Evolutionary conservation across 2,888 invertebrate genomes (phyloP).

Genomic region (Microplitis manilae): DNA sequence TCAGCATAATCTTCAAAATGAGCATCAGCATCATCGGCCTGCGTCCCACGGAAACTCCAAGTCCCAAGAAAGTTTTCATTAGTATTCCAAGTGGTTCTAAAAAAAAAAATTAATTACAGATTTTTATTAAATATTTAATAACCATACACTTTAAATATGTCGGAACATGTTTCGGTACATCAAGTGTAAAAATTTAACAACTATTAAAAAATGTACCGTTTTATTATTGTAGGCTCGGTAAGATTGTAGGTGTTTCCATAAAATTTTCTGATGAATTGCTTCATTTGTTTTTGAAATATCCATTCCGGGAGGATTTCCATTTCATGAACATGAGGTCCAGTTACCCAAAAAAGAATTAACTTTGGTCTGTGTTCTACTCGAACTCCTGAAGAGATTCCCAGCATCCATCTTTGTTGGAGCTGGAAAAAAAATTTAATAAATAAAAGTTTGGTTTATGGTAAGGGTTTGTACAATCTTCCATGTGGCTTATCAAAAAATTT

Average conservation of each 20-base stretch:
- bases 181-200: conserved; percentile 33
- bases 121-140: conserved; percentile 32
- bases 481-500: too few species aligned
- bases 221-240: conserved; percentile 72
- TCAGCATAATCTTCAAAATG: conserved; percentile 73
- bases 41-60: conserved; percentile 77
- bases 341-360: conserved; percentile 78
- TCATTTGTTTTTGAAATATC: conserved; percentile 72
- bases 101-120: neutral
- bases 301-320: conserved; percentile 77
- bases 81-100: conserved; percentile 77
- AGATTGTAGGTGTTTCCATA: conserved; percentile 73
- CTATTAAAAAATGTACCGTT: conserved; percentile 69
- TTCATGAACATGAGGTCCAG: conserved; percentile 75
- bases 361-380: conserved; percentile 76
- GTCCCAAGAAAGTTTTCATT: conserved; percentile 82
- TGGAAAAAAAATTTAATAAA: conserved; percentile 36
- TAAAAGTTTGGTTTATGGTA: too few species aligned
- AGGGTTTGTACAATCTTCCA: too few species aligned
- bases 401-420: conserved; percentile 75
- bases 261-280: conserved; percentile 73
- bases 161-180: too few species aligned
- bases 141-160: neutral
- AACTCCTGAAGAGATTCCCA: conserved; percentile 77
- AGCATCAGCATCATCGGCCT: conserved; percentile 71